These are phyloP conservation scores for Euproctis similis DNA, from an alignment of 2,888 invertebrate genomes.

Conservation along the genomic window DNA sequence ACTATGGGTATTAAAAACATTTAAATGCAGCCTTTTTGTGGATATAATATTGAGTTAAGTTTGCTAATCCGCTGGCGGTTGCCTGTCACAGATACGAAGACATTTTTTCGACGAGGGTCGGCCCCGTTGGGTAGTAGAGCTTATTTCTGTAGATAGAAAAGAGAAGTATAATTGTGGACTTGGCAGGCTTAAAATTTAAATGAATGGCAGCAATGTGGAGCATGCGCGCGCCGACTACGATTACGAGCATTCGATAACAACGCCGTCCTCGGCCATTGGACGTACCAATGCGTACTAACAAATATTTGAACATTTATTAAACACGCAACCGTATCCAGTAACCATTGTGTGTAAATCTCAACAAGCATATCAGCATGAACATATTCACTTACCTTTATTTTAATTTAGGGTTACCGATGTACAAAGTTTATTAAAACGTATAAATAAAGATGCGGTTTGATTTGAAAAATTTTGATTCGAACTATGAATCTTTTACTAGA, in stretches of 20 bases:
- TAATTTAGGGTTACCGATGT: no score
- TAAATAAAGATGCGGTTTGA: no score
- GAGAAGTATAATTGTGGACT: slow-evolving; percentile 32
- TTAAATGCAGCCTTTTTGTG: no score
- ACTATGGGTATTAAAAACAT: no score
- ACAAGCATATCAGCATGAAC: no score
- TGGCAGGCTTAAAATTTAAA: slow-evolving; percentile 36
- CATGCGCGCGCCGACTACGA: slow-evolving; percentile 29
- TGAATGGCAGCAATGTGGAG: slow-evolving; percentile 18
- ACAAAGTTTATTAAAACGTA: no score
- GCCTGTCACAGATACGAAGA: slow-evolving; percentile 56
- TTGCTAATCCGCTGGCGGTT: slow-evolving; percentile 58
- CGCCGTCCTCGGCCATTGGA: slow-evolving; percentile 14
- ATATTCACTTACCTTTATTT: no score
- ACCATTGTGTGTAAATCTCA: slow-evolving; percentile 63
- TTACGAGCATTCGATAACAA: slow-evolving; percentile 37
- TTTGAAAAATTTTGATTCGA: no score
- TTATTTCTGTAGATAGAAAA: slow-evolving; percentile 33
- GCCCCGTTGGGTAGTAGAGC: slow-evolving; percentile 36
- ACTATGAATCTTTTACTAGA: no score
- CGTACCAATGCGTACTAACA: slow-evolving; percentile 33
- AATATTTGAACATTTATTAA: slow-evolving; percentile 22
- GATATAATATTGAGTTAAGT: slow-evolving; percentile 41
- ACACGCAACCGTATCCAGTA: slow-evolving; percentile 45
- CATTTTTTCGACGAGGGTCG: slow-evolving; percentile 48